Base-by-base conservation (phyloP, 2,797 vertebrate species). In the Lerista edwardsae region DNA sequence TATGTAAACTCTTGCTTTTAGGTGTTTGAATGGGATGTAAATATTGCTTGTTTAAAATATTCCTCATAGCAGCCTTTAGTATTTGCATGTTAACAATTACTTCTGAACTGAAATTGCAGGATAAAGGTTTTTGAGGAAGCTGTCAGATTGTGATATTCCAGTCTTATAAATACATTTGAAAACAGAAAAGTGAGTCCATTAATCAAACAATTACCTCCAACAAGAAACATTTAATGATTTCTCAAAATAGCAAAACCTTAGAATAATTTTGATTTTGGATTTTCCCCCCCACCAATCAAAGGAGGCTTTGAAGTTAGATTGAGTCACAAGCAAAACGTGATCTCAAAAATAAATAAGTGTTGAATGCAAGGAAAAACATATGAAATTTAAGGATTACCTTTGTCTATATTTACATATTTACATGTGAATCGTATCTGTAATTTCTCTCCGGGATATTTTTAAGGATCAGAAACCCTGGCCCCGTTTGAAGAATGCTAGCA, bases 301-400 rank as follows among this genome's bases (percentile, higher is more conserved):
- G 39, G 8, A 36, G 29, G 17, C 12, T 67, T 80, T 82, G 36
- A 76, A 4, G 68, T 34, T 31, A 41, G 31, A 3, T 74, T 27
- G 74, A 41, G 12, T 59, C 77, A 36, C 19, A 84, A 71, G 71
- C n/a, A 34, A 77, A 51, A 77, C 4, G 4, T 81, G n/a, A 75
- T 61, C 51, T 81, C 71, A 31, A 61, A 83, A 71, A 77, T 67
- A 81, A 82, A 77, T 71, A 59, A 23, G 51, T 71, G 51, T 31
- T 71, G 67, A 71, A 44, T 27, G 8, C 12, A n/a, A 77, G 29
- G 21, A 76, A 84, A n/a, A 76, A 59, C 75, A 74, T 8, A 65
- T 31, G 65, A 51, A 34, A 51, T 82, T 71, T 55, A 76, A 68
- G 41, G 65, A 62, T 39, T 76, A 41, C 34, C 21, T 61, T 62